phyloP scores from a whole-genome alignment of 2,888 invertebrate species.

The Phengaris alcon region DNA sequence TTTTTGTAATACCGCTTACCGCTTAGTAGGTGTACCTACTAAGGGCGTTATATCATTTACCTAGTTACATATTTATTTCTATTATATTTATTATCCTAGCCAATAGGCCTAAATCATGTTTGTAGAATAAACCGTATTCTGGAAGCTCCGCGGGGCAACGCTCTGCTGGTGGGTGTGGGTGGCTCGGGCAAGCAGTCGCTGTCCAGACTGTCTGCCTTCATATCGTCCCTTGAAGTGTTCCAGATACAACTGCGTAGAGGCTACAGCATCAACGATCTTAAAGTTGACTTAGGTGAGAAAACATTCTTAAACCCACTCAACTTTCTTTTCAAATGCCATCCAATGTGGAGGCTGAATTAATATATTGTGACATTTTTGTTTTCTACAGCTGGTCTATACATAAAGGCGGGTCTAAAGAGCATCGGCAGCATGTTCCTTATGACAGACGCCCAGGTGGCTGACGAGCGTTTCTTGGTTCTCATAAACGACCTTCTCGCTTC shows the following conservation, averaged over 20 bases:
- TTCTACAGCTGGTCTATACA: conserved; percentile 84
- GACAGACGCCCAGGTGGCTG: conserved; percentile 96
- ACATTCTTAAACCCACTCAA: not conserved
- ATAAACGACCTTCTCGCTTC: conserved; percentile 96
- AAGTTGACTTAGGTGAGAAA: conserved; percentile 79
- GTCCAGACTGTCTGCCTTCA: conserved; percentile 92
- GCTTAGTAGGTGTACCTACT: too few species aligned
- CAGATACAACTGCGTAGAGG: conserved; percentile 95
- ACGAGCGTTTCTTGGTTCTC: conserved; percentile 93
- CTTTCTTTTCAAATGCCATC: not conserved
- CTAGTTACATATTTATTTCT: too few species aligned
- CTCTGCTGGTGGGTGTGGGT: conserved; percentile 94
- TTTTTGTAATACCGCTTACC: too few species aligned
- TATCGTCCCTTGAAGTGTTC: conserved; percentile 94
- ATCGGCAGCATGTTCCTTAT: conserved; percentile 92
- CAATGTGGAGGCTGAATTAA: not conserved
- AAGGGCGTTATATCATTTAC: too few species aligned
- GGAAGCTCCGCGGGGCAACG: conserved; percentile 95
- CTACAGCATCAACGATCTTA: conserved; percentile 89
- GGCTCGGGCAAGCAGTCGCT: conserved; percentile 97
- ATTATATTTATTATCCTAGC: too few species aligned
- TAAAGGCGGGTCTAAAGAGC: conserved; percentile 92
- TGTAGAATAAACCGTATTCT: conserved; percentile 92
- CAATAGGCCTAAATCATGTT: not conserved
- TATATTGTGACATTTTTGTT: not conserved